Conservation (phyloP, 2,113 vertebrate genomes). For the Corythornis cristatus region DNA sequence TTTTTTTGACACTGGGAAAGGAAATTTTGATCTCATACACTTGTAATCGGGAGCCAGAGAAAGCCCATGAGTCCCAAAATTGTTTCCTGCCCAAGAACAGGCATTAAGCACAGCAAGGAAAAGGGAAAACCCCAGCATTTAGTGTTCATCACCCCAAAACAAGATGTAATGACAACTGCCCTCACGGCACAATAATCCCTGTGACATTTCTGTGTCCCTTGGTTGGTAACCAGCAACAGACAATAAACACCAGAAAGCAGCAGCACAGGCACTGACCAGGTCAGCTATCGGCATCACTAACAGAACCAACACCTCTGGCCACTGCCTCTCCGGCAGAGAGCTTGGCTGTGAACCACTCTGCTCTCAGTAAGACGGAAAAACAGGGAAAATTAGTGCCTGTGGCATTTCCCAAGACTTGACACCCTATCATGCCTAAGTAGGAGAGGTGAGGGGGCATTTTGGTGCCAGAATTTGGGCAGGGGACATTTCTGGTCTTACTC, state of each 20-base stretch:
- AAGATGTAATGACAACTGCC: background rate
- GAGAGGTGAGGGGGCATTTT: background rate
- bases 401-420: background rate
- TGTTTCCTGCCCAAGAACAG: background rate
- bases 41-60: background rate
- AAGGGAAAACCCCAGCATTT: background rate
- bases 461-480: background rate
- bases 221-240: background rate
- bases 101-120: background rate
- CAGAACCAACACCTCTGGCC: background rate
- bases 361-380: background rate
- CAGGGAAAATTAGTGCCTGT: background rate
- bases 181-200: background rate
- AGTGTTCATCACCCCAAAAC: background rate
- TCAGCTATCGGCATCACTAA: background rate
- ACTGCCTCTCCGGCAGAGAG: background rate
- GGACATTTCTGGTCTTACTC: background rate
- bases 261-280: rapidly evolving
- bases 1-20: background rate
- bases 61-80: background rate
- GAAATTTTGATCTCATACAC: background rate
- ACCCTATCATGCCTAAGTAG: background rate
- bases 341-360: background rate
- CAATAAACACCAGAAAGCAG: rapidly evolving
- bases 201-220: background rate